A percentile compares a stretch with the other conserved stretches of the same genome.
Evolutionary conservation across 1,140 invertebrate species (phyloP).

Genomic region (Papilio polytes): DNA sequence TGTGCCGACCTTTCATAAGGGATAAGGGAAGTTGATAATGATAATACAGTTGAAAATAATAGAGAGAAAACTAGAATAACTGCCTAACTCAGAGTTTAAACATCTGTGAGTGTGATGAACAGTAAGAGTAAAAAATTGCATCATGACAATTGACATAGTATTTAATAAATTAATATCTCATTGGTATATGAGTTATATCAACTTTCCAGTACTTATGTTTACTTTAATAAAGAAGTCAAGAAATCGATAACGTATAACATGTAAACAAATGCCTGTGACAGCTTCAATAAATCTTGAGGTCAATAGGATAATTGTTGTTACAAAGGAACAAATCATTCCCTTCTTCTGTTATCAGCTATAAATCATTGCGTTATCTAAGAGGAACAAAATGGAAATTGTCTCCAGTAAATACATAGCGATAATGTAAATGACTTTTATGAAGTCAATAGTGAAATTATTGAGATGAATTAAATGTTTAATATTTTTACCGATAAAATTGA

Average conservation of each 20-base stretch:
- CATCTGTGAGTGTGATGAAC: background rate
- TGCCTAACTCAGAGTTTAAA: background rate
- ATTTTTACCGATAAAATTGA: constrained; percentile 2
- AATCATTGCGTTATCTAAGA: constrained; percentile 33
- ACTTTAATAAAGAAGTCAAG: constrained; percentile 25
- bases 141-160: background rate
- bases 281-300: constrained; percentile 42
- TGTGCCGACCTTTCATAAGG: too few relatives aligned
- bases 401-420: background rate
- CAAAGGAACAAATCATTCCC: constrained; percentile 45
- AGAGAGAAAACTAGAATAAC: too few relatives aligned
- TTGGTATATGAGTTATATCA: background rate
- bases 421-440: background rate
- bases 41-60: too few relatives aligned
- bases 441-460: background rate
- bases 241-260: constrained; percentile 25
- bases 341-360: constrained; percentile 40
- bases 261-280: constrained; percentile 38
- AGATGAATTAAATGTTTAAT: background rate
- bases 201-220: constrained; percentile 1
- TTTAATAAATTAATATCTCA: background rate
- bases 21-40: too few relatives aligned
- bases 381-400: constrained; percentile 14
- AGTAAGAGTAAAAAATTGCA: background rate
- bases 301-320: constrained; percentile 45